Base-by-base conservation (phyloP, 37 sponge, comb jelly and placozoan genomes). In the Eunapius fragilis region DNA sequence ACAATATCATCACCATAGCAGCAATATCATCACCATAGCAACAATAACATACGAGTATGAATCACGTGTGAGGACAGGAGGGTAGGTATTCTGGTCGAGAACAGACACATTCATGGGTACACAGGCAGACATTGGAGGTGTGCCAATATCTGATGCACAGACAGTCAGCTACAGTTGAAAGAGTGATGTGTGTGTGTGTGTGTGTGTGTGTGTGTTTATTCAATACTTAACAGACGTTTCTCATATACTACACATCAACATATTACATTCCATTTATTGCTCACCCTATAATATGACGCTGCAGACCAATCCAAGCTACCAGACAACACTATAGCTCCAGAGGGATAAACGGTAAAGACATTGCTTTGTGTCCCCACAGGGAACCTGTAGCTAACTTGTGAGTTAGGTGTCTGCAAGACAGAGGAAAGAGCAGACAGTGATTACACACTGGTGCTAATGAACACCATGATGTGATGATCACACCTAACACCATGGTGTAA, bases 261-360 rank as follows among this genome's bases (percentile, higher is more conserved):
- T 13, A 58, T 58, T 13, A 19, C 17, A 13, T 36, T 31, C 11
- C 47, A 0, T 37, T 33, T 34, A 22, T 6, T 82, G 27, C 70
- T 37, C 67, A 88, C 88, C 17, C 75, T 47, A 75, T 82, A 88
- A 38, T 2, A 31, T 17, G 79, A 23, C 5, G 36, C 70, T 28
- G 69, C 27, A 41, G 85, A 85, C 67, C 37, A 47, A 70, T 89
- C 90, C 67, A 89, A 67, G 73, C 69, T 35, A 24, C 81, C 68
- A 4, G 30, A 70, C 7, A 89, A 48, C 0, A 70, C 34, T 27
- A 89, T 28, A 19, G 23, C 47, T 26, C 90, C 90, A 73, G 74
- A 67, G 9, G 71, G 67, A 14, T 85, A 50, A 25, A 89, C 25
- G 3, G 32, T 28, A 76, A 89, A 89, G 2, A 81, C 86, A n/a